These are phyloP conservation scores for Blera fallax DNA, from an alignment of 2,888 invertebrate genomes.

Conservation along the genomic window DNA sequence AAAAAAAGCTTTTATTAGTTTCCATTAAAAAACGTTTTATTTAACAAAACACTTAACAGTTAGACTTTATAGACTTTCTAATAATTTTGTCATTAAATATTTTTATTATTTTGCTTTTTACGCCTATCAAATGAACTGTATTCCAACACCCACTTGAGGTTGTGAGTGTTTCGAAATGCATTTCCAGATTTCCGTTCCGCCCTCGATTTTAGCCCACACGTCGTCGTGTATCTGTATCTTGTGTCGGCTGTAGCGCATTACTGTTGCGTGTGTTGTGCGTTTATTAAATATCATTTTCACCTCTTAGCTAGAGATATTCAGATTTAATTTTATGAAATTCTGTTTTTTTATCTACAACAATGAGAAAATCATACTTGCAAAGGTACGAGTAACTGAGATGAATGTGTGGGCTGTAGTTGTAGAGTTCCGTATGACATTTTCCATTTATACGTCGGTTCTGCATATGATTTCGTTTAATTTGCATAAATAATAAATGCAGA, in stretches of 20 bases:
- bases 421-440: conserved; percentile 1
- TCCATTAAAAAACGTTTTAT: neutral
- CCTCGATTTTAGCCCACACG: conserved; percentile 44
- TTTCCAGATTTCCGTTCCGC: conserved; percentile 67
- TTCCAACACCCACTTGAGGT: conserved; percentile 45
- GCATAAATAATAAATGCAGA: neutral
- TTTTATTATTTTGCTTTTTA: neutral
- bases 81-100: neutral
- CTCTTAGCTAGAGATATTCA: conserved; percentile 35
- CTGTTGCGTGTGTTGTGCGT: conserved; percentile 44
- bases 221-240: conserved; percentile 2
- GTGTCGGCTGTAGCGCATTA: neutral
- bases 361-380: conserved; percentile 5
- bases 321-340: conserved; percentile 39
- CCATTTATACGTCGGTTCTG: neutral
- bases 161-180: conserved; percentile 51
- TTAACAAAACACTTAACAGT: conserved; percentile 29
- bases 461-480: neutral
- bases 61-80: conserved; percentile 41
- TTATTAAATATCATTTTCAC: conserved; percentile 61
- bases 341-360: conserved; percentile 19
- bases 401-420: conserved; percentile 11
- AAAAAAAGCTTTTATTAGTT: neutral
- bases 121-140: conserved; percentile 27
- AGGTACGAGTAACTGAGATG: neutral